Evolutionary conservation across 2,113 vertebrate genomes (phyloP), one percentile per base, ranked within the genome.

Genomic region (Myotis brandtii): DNA sequence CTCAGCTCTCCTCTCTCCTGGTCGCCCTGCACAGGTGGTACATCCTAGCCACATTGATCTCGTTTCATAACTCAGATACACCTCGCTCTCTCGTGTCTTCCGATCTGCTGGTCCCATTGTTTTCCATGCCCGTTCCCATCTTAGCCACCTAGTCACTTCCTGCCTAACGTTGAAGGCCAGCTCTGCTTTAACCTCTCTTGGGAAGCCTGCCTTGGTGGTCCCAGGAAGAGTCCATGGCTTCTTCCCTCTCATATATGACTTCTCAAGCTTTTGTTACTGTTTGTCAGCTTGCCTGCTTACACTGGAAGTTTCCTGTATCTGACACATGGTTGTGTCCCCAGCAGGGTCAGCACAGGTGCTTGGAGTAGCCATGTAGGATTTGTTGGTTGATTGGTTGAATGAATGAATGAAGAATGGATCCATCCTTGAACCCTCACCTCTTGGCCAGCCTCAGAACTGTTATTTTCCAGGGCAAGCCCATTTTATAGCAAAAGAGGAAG

Each of bases 401-500:
- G 67, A 56, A 56, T 30, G 93, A 81, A 62, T 50, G 50, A 56
- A 50, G 43, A 89, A 21, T 40, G 89, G 72, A 56, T 76, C n/a
- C 37, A 43, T 77, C 62, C 79, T 50, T 27, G 81, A 86, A 12
- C 32, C 34, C 12, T 30, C 27, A 10, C 16, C 46, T 89, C 86
- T 79, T 56, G 59, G 83, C 43, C 50, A 79, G 73, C 16, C 16
- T n/a, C 52, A 84, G 95, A 90, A 40, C 27, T 67, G 67, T 27
- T 80, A 17, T 59, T 95, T 89, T 75, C 87, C 70, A 9, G 77
- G 52, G 54, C 30, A 75, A 96, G 48, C 82, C 96, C 88, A 70
- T 95, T 96, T 94, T 67, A 80, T 59, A 96, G 96, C 75, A 91
- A 80, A 92, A 73, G 27, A 59, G 73, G 85, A 92, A 67, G 82